phyloP scores from a whole-genome alignment of 2,888 invertebrate genomes.

The Trichogramma dendrolimi region DNA sequence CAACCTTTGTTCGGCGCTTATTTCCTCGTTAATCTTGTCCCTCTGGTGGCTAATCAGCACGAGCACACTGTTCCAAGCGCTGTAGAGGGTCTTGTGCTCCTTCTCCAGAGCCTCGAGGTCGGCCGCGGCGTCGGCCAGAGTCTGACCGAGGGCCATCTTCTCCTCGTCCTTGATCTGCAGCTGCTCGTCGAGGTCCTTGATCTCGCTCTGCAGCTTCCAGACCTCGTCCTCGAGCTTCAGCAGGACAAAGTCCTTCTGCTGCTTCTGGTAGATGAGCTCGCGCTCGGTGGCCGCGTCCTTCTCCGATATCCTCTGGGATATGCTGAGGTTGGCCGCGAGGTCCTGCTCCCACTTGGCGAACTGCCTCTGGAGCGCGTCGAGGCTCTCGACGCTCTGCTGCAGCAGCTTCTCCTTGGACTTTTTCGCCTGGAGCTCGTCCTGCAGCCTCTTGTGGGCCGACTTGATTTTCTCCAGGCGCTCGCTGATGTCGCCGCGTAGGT shows the following conservation, averaged over 20 bases:
- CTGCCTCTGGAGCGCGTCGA: constrained; percentile 58
- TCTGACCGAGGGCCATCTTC: constrained; percentile 57
- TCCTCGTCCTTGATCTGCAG: constrained; percentile 63
- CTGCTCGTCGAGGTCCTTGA: constrained; percentile 64
- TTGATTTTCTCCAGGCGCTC: constrained; percentile 53
- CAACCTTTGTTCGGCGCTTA: constrained; percentile 61
- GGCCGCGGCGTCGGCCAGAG: constrained; percentile 66
- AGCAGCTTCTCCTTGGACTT: constrained; percentile 36
- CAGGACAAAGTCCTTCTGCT: constrained; percentile 61
- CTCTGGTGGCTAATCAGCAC: constrained; percentile 66
- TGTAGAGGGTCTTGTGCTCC: constrained; percentile 66
- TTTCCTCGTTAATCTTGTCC: constrained; percentile 63
- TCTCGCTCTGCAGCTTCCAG: constrained; percentile 65
- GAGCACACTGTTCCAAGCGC: constrained; percentile 73
- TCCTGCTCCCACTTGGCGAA: constrained; percentile 63
- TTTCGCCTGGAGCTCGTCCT: constrained; percentile 53
- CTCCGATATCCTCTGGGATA: constrained; percentile 64
- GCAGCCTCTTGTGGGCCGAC: constrained; percentile 53
- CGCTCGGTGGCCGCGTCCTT: constrained; percentile 51
- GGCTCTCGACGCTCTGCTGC: constrained; percentile 56
- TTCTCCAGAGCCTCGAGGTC: constrained; percentile 69
- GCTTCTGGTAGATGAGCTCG: constrained; percentile 50
- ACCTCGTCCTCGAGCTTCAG: constrained; percentile 67
- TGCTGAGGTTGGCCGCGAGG: constrained; percentile 60
- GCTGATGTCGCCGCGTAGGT: constrained; percentile 57